Evolutionary conservation across 2,113 vertebrate genomes (phyloP), one percentile per base, ranked within the genome.

Genomic region (Ailuropoda melanoleuca): DNA sequence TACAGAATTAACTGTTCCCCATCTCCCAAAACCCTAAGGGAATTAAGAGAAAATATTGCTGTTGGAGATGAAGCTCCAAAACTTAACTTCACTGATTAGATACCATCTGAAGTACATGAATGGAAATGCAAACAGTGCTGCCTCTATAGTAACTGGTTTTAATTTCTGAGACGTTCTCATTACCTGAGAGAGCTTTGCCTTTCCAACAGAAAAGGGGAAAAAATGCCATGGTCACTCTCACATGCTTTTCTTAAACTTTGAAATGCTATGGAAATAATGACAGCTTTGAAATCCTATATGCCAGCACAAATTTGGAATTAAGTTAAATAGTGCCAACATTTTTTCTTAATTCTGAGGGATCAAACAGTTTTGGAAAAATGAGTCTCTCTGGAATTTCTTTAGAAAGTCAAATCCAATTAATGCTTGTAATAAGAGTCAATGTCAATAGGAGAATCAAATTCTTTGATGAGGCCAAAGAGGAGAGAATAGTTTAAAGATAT

Each of bases 331-430:
- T 75, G 37, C 23, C 87, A 94, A 66, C 1, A 53, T 34, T 83
- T 93, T 93, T 66, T 94, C 68, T 95, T 95, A 95, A 91, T 77
- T 93, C 43, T 83, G 80, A 93, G 23, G 56, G 21, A 94, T 97
- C n/a, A 86, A 85, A 97, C 6, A 46, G 55, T 87, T 96, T 58
- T 92, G 34, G 81, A 94, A 81, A 97, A 96, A 91, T 60, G 6
- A 87, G 66, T 88, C 88, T 93, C 62, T 90, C 39, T 37, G 48
- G 55, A 72, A 77, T 80, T 56, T 91, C 55, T 95, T 88, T 85
- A 82, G 50, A 70, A 94, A 90, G 60, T 93, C 58, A 96, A 86
- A 90, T 26, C 66, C 39, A 82, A 70, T 58, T 55, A 95, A 89
- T 15, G 15, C 21, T 77, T 86, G 1, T 46, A 74, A 88, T 37